A percentile compares a stretch with the other conserved stretches of the same genome.
phyloP scores from a whole-genome alignment of 2,888 invertebrate species.

The Eubasilissa splendida region DNA sequence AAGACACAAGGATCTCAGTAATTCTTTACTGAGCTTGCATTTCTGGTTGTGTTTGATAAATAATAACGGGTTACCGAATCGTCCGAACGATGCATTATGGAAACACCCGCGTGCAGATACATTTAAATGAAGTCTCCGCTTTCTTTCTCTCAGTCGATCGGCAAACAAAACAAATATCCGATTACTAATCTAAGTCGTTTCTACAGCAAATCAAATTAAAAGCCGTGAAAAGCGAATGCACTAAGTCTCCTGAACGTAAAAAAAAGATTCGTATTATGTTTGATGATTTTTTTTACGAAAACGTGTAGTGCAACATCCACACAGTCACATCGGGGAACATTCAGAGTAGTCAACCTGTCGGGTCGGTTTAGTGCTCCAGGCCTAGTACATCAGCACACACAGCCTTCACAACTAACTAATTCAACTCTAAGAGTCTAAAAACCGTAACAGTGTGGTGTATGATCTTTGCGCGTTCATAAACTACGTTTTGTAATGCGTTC shows the following conservation, averaged over 20 bases:
- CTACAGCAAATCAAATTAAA: constrained; percentile 31
- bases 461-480: too few relatives aligned
- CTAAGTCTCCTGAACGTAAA: neutral
- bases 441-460: constrained; percentile 43
- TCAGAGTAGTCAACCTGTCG: neutral
- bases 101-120: neutral
- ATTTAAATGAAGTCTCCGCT: neutral
- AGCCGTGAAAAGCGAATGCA: constrained; percentile 33
- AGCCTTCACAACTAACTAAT: constrained; percentile 54
- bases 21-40: too few relatives aligned
- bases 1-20: too few relatives aligned
- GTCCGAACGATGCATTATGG: too few relatives aligned
- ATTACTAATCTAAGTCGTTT: neutral
- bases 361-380: constrained; percentile 56
- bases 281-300: neutral
- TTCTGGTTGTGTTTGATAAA: too few relatives aligned
- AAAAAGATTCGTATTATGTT: neutral
- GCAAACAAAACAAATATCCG: neutral
- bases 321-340: neutral
- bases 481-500: too few relatives aligned
- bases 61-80: too few relatives aligned
- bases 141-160: neutral
- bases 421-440: constrained; percentile 68
- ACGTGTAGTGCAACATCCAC: constrained; percentile 2
- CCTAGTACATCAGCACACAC: constrained; percentile 54